Evolutionary conservation across 2,888 invertebrate species (phyloP).

Genomic region (Dasypolia templi): DNA sequence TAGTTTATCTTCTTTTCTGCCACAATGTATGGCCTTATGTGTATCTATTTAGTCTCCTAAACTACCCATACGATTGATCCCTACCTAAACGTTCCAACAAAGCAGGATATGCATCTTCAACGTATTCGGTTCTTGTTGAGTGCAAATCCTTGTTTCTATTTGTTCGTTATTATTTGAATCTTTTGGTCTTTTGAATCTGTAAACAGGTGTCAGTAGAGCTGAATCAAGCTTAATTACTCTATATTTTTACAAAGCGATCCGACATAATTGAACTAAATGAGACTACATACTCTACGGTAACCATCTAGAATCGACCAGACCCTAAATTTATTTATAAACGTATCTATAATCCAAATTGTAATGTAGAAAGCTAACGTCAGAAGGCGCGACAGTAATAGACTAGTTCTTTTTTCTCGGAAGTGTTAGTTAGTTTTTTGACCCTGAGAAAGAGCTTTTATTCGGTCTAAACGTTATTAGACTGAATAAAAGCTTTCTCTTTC

Average conservation of each 20-base stretch:
- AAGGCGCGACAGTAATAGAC: constrained; percentile 56
- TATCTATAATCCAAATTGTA: constrained; percentile 18
- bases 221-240: constrained; percentile 10
- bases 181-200: constrained; percentile 50
- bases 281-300: constrained; percentile 15
- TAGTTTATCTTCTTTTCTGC: background rate
- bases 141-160: constrained; percentile 6
- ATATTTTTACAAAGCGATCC: background rate
- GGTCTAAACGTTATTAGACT: constrained; percentile 21
- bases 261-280: constrained; percentile 11
- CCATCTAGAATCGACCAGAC: constrained; percentile 4
- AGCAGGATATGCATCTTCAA: constrained; percentile 52
- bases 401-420: constrained; percentile 36
- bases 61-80: constrained; percentile 38
- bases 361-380: constrained; percentile 68
- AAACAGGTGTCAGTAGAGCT: constrained; percentile 40
- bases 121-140: constrained; percentile 7
- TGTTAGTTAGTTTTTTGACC: constrained; percentile 7
- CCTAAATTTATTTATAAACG: constrained; percentile 10
- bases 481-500: no score
- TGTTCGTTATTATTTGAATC: constrained; percentile 22
- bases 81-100: constrained; percentile 52
- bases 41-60: constrained; percentile 5
- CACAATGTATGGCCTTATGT: background rate
- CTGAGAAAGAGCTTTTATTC: constrained; percentile 48